phyloP scores from a whole-genome alignment of 1,140 invertebrate genomes.

The Stegodyphus dumicola region DNA sequence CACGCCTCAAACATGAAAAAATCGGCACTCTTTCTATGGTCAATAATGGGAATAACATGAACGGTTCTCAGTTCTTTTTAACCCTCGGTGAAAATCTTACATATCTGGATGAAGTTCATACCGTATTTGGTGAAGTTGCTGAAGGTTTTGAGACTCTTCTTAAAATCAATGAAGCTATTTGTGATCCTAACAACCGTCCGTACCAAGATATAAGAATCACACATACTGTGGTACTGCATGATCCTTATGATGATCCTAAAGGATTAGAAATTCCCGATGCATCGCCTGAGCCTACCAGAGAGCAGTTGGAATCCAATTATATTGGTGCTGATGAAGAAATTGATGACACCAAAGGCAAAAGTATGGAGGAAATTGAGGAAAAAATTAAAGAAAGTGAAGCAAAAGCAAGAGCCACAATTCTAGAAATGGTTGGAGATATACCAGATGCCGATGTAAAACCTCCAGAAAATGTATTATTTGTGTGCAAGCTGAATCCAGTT shows the following conservation, averaged over 20 bases:
- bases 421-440: conserved; percentile 98
- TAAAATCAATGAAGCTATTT: conserved; percentile 93
- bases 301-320: conserved; percentile 82
- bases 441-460: conserved; percentile 97
- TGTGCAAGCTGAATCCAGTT: conserved; percentile 99
- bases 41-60: conserved; percentile 90
- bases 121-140: conserved; percentile 95
- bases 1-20: conserved; percentile 89
- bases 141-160: conserved; percentile 91
- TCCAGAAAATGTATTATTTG: conserved; percentile 98
- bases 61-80: conserved; percentile 98
- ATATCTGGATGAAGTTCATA: conserved; percentile 93
- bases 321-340: conserved; percentile 96
- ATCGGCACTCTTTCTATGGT: conserved; percentile 94
- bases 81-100: conserved; percentile 89
- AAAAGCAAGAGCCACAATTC: conserved; percentile 93
- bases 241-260: conserved; percentile 92
- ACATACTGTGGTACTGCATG: conserved; percentile 96
- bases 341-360: conserved; percentile 89
- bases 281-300: conserved; percentile 86
- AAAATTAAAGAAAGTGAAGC: conserved; percentile 92
- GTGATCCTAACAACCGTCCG: conserved; percentile 89
- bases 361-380: conserved; percentile 85
- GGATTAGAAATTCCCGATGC: conserved; percentile 80
- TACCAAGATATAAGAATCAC: conserved; percentile 97